These are phyloP conservation scores for Mizuhopecten yessoensis DNA, from an alignment of 1,140 invertebrate genomes.

Conservation along the genomic window DNA sequence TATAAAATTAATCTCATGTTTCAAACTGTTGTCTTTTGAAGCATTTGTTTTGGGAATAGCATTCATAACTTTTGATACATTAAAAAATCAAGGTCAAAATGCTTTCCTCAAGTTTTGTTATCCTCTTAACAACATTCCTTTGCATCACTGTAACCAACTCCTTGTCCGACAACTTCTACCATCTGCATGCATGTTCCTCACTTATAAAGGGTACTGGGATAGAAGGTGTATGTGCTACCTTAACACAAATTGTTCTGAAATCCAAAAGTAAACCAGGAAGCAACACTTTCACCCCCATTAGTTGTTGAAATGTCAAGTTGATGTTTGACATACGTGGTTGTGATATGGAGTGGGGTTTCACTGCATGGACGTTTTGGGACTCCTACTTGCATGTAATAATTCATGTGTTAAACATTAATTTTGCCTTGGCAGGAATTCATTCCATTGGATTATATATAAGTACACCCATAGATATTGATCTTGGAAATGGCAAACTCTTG, in stretches of 20 bases:
- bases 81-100: neutral
- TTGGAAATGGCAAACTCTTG: no score
- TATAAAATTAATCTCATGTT: no score
- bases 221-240: neutral
- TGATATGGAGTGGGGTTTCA: neutral
- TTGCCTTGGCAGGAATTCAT: neutral
- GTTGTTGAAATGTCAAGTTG: neutral
- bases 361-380: neutral
- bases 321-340: neutral
- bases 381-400: neutral
- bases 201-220: neutral
- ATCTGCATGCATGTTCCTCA: constrained; percentile 13
- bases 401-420: neutral
- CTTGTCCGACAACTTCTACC: neutral
- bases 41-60: no score
- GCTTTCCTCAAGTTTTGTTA: neutral
- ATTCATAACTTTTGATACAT: no score
- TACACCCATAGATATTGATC: neutral
- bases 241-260: neutral
- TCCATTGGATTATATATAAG: neutral
- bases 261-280: neutral
- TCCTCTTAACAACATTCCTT: neutral
- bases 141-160: constrained; percentile 11
- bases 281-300: neutral
- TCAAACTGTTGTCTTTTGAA: no score